Percentiles rank a stretch among this genome's conserved stretches.
Evolutionary conservation across 2,113 vertebrate genomes (phyloP).

Genomic region (Triplophysa siluroides): DNA sequence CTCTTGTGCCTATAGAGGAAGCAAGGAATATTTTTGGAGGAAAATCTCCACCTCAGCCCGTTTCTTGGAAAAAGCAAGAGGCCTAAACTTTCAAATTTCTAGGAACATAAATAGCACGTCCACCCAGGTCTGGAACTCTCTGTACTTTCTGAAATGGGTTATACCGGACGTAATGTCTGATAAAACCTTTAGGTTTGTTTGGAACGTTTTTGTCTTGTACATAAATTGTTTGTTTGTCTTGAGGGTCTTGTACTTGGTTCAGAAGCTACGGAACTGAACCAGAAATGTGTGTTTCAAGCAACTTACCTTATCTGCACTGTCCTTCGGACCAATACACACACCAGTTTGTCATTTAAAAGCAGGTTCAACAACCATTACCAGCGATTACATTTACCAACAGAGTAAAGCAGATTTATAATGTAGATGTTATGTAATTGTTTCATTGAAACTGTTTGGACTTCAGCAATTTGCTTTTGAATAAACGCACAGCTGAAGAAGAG

Average conservation of each 20-base stretch:
- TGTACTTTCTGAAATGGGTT: slow-evolving; percentile 6
- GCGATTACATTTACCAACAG: background rate
- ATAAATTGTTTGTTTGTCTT: background rate
- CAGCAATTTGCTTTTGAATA: background rate
- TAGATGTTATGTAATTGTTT: slow-evolving; percentile 4
- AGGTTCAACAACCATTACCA: background rate
- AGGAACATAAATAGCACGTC: slow-evolving; percentile 12
- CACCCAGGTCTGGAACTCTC: background rate
- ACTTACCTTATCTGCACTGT: background rate
- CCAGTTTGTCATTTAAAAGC: background rate
- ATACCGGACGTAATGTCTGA: background rate
- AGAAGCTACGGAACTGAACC: background rate
- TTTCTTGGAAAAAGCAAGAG: background rate
- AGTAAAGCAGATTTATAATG: background rate
- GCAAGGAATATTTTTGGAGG: background rate
- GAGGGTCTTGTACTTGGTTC: background rate
- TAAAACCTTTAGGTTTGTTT: background rate
- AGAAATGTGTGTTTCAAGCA: background rate
- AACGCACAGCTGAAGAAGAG: too few relatives aligned
- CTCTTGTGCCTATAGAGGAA: slow-evolving; percentile 1
- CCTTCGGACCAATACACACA: background rate
- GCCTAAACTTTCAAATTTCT: slow-evolving; percentile 2
- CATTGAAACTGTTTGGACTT: slow-evolving; percentile 37
- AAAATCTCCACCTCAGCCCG: background rate
- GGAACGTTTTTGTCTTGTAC: too few relatives aligned